Conservation (phyloP, 2,797 vertebrate genomes). For the Huso huso region DNA sequence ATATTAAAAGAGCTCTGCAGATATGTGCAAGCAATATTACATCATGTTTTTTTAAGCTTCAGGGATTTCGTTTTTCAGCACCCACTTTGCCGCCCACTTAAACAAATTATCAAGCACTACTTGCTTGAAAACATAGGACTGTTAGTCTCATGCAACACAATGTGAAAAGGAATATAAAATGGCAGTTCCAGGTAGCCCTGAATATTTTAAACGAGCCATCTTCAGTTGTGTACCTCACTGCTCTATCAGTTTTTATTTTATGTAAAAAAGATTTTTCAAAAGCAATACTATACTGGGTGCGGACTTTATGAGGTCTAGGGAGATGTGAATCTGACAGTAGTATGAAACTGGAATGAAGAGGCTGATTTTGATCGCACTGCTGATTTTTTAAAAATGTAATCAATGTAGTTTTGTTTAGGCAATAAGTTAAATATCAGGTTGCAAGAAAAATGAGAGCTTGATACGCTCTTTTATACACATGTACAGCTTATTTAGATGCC, state of each 20-base stretch:
- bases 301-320: too few relatives aligned
- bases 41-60: background rate
- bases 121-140: background rate
- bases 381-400: too few relatives aligned
- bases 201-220: background rate
- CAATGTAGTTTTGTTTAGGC: too few relatives aligned
- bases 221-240: background rate
- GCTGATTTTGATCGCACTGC: too few relatives aligned
- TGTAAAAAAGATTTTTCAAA: too few relatives aligned
- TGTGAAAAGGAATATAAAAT: background rate
- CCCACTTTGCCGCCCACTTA: slow-evolving; percentile 2
- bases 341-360: too few relatives aligned
- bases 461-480: too few relatives aligned
- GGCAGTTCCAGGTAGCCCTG: background rate
- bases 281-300: too few relatives aligned
- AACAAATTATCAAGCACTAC: background rate
- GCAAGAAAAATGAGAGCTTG: too few relatives aligned
- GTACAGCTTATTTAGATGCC: too few relatives aligned
- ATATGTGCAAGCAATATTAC: background rate
- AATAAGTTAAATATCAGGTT: too few relatives aligned
- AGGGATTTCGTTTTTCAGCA: slow-evolving; percentile 1
- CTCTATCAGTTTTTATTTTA: background rate
- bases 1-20: background rate
- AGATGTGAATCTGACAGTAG: too few relatives aligned
- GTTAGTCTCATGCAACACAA: background rate